phyloP scores from a whole-genome alignment of 2,888 invertebrate species.

The Cataglyphis altisquamis region DNA sequence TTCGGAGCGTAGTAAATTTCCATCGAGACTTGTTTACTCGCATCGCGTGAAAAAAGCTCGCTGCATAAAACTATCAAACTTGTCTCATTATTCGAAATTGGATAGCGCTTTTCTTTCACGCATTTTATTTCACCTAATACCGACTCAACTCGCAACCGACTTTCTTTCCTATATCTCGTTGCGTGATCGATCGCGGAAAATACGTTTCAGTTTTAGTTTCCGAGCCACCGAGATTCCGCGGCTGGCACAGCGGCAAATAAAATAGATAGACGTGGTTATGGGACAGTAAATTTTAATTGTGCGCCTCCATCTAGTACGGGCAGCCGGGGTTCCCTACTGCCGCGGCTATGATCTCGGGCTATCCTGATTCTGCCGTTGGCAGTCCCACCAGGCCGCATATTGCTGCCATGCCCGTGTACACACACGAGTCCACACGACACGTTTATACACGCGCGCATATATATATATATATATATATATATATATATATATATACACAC shows the following conservation, averaged over 20 bases:
- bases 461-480: neutral
- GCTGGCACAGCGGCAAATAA: slow-evolving; percentile 41
- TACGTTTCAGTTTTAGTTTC: slow-evolving; percentile 39
- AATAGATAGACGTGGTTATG: slow-evolving; percentile 72
- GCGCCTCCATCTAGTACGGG: slow-evolving; percentile 66
- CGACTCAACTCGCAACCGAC: neutral
- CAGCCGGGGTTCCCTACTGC: slow-evolving; percentile 58
- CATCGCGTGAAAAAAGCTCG: neutral
- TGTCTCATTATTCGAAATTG: slow-evolving; percentile 11
- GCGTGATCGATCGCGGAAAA: slow-evolving; percentile 48
- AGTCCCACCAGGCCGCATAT: slow-evolving; percentile 63
- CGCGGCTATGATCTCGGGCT: slow-evolving; percentile 67
- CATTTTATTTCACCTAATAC: slow-evolving; percentile 1
- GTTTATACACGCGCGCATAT: neutral
- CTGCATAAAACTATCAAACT: slow-evolving; percentile 15
- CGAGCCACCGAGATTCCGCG: slow-evolving; percentile 38
- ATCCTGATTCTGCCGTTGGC: slow-evolving; percentile 74
- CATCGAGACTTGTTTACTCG: neutral
- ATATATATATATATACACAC: neutral
- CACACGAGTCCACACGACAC: neutral
- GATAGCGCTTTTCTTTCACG: neutral
- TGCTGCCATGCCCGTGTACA: slow-evolving; percentile 50
- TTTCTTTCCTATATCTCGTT: neutral
- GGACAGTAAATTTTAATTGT: slow-evolving; percentile 80
- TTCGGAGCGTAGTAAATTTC: slow-evolving; percentile 7